phyloP scores from a whole-genome alignment of 2,113 vertebrate species.

The Aphelocoma coerulescens region DNA sequence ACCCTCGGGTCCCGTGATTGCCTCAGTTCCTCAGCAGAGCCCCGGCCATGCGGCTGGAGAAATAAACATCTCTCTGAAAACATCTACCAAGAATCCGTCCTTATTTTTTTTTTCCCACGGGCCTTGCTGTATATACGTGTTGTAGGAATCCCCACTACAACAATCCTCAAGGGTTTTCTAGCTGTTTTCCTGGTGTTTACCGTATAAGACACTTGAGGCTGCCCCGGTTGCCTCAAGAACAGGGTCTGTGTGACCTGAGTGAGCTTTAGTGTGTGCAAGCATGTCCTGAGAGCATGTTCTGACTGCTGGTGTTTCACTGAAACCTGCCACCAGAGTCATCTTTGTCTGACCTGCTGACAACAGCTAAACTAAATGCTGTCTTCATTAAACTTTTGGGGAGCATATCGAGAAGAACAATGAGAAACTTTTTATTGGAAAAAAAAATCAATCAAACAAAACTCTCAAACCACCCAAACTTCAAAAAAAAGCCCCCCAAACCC shows the following conservation, averaged over 20 bases:
- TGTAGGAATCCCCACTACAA: too few relatives aligned
- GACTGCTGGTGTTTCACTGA: background rate
- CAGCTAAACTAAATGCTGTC: background rate
- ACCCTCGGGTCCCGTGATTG: too few relatives aligned
- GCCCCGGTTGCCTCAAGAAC: background rate
- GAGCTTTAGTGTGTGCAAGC: accelerated
- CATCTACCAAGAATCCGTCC: too few relatives aligned
- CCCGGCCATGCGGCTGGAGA: too few relatives aligned
- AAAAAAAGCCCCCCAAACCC: accelerated
- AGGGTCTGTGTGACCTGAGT: accelerated
- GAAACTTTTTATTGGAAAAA: background rate
- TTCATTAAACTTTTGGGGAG: background rate
- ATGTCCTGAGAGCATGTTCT: accelerated
- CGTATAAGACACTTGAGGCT: background rate
- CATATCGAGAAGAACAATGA: background rate
- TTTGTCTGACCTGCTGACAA: background rate
- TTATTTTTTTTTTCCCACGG: too few relatives aligned
- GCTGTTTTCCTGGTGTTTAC: background rate
- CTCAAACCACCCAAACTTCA: background rate
- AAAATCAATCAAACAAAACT: background rate
- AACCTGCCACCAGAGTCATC: background rate
- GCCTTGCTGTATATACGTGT: too few relatives aligned
- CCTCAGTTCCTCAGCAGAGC: too few relatives aligned
- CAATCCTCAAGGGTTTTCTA: background rate
- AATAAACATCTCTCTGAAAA: too few relatives aligned